Evolutionary conservation across 2,888 invertebrate genomes (phyloP).

Genomic region (Cremastinae sp.): DNA sequence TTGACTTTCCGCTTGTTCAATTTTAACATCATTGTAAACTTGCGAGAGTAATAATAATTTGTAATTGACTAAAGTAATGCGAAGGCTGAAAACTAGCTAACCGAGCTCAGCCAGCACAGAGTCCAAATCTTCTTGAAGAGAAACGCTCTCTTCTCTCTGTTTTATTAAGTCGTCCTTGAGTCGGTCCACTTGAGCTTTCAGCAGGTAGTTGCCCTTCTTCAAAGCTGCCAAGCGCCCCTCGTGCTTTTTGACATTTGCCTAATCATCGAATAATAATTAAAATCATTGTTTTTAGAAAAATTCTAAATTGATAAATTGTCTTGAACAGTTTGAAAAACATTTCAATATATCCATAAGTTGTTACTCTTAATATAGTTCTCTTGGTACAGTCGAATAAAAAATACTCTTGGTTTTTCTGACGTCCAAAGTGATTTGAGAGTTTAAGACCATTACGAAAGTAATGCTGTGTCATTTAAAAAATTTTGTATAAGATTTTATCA

Average conservation of each 20-base stretch:
- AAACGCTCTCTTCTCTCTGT: slow-evolving; percentile 89
- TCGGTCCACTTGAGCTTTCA: slow-evolving; percentile 93
- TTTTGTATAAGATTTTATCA: too few relatives aligned
- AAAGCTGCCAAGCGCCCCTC: slow-evolving; percentile 90
- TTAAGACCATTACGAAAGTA: too few relatives aligned
- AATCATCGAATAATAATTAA: too few relatives aligned
- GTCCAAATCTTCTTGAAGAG: slow-evolving; percentile 91
- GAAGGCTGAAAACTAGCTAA: slow-evolving; percentile 75
- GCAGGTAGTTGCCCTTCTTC: slow-evolving; percentile 93
- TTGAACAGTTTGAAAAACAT: too few relatives aligned
- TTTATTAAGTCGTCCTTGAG: slow-evolving; percentile 92
- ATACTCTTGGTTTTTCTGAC: too few relatives aligned
- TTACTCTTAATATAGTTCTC: too few relatives aligned
- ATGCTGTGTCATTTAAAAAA: too few relatives aligned
- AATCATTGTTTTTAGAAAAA: too few relatives aligned
- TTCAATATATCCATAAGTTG: too few relatives aligned
- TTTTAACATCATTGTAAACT: slow-evolving; percentile 30
- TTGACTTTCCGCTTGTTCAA: neutral
- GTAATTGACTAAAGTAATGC: slow-evolving; percentile 35
- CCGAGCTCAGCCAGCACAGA: slow-evolving; percentile 93
- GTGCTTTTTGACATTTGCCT: slow-evolving; percentile 85
- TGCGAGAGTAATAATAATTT: slow-evolving; percentile 41
- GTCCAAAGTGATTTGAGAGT: too few relatives aligned
- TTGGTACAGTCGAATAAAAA: too few relatives aligned
- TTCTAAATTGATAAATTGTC: too few relatives aligned